phyloP scores from a whole-genome alignment of 1,140 invertebrate species.

The Pseudomyrmex sp. region DNA sequence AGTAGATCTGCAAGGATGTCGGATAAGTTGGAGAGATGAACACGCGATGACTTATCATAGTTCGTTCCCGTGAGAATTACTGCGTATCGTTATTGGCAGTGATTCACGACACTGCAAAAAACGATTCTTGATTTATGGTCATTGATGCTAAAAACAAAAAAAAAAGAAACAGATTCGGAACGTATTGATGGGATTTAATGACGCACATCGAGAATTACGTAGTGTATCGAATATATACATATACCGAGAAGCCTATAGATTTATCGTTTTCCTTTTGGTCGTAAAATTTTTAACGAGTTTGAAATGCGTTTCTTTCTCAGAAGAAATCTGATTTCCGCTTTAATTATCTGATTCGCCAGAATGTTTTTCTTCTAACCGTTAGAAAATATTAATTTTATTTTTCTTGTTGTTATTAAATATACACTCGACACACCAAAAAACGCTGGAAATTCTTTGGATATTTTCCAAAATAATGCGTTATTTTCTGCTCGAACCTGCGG shows the following conservation, averaged over 20 bases:
- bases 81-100: background rate
- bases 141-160: background rate
- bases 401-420: background rate
- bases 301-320: background rate
- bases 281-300: background rate
- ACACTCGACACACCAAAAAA: background rate
- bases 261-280: constrained; percentile 2
- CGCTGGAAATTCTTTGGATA: background rate
- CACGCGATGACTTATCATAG: constrained; percentile 6
- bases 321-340: background rate
- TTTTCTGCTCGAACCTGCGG: background rate
- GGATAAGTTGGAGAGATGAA: background rate
- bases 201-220: constrained; percentile 6
- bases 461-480: background rate
- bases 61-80: background rate
- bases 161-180: background rate
- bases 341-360: too few relatives aligned
- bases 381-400: background rate
- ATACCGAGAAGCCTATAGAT: background rate
- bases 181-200: constrained; percentile 9
- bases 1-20: background rate
- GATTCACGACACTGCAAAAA: background rate
- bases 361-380: background rate
- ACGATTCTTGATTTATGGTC: background rate
- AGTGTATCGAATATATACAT: background rate